Evolutionary conservation across 2,797 vertebrate species (phyloP), one percentile per base, ranked within the genome.

Genomic region (Remorina albescens): DNA sequence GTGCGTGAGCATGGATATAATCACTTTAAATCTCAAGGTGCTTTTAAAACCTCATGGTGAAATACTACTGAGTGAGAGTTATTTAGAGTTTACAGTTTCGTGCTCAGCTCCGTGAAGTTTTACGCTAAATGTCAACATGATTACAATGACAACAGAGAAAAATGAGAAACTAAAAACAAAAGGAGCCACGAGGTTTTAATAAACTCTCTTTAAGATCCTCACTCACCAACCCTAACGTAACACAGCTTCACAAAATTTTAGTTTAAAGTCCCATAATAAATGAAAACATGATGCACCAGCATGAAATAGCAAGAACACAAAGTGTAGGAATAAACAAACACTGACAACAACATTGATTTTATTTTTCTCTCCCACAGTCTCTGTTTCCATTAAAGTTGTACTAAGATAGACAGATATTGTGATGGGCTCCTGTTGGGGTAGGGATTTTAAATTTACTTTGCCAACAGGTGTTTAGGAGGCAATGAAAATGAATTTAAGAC

Each of bases 41-140:
- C 28, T 61, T 56, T 78, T 68, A 39, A 66, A 81, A 57, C 21
- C 55, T 76, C 41, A 76, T 80, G 55, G 75, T 76, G 65, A 81
- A 67, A 71, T 42, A 41, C n/a, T 65, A 47, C 28, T 7, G 50
- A 32, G 9, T 21, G 4, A 65, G 42, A 67, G 36, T 34, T 0
- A n/a, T 16, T 5, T 10, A 51, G 10, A 25, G 28, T 61, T 75
- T 25, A 67, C 28, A 44, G 57, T 8, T 30, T 30, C 30, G 30
- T 39, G 25, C 19, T 18, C 16, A 8, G 13, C 13, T 46, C 57
- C 46, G 28, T 41, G 30, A 37, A 6, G 51, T 26, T 30, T 51
- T 57, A 5, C 13, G 18, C n/a, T 56, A 19, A 60, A 55, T 5
- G 11, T 8, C 16, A 6, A 58, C 18, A 64, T 42, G 4, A 6